Conservation (phyloP, 2,888 invertebrate genomes). For the Chydorus sphaericus region DNA sequence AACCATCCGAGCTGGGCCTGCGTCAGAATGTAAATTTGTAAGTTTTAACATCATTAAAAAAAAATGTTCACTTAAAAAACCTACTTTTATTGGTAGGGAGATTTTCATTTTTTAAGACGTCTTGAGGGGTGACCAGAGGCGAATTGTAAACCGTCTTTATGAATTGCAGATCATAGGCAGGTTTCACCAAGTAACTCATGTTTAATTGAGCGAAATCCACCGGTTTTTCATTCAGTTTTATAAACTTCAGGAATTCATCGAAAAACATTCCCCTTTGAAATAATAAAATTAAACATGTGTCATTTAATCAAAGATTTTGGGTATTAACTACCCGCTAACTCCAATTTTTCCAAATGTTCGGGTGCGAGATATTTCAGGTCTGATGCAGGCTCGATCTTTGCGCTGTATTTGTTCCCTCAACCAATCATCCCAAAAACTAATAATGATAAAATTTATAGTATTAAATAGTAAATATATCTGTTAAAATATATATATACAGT, state of each 20-base stretch:
- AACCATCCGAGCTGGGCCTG: slow-evolving; percentile 55
- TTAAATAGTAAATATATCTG: neutral
- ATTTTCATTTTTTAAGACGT: slow-evolving; percentile 42
- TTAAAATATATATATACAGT: slow-evolving; percentile 29
- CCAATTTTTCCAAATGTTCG: slow-evolving; percentile 90
- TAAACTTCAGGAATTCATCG: slow-evolving; percentile 86
- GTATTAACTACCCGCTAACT: slow-evolving; percentile 47
- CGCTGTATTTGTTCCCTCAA: slow-evolving; percentile 88
- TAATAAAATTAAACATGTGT: slow-evolving; percentile 29
- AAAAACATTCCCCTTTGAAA: slow-evolving; percentile 87
- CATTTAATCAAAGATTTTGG: no score
- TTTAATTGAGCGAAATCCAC: slow-evolving; percentile 84
- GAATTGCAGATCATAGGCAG: slow-evolving; percentile 65
- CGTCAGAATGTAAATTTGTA: no score
- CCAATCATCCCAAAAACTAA: slow-evolving; percentile 98
- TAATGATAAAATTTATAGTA: slow-evolving; percentile 20
- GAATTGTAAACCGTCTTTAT: slow-evolving; percentile 54
- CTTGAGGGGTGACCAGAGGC: slow-evolving; percentile 52
- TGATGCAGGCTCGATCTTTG: slow-evolving; percentile 73
- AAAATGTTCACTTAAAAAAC: no score
- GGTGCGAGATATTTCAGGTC: slow-evolving; percentile 92
- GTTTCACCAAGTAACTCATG: slow-evolving; percentile 79
- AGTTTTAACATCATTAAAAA: no score
- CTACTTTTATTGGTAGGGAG: no score
- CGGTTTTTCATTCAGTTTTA: slow-evolving; percentile 72